Percentiles rank a stretch among this genome's conserved stretches.
These are phyloP conservation scores for Gila robusta DNA, from an alignment of 2,797 vertebrate species.

Conservation along the genomic window DNA sequence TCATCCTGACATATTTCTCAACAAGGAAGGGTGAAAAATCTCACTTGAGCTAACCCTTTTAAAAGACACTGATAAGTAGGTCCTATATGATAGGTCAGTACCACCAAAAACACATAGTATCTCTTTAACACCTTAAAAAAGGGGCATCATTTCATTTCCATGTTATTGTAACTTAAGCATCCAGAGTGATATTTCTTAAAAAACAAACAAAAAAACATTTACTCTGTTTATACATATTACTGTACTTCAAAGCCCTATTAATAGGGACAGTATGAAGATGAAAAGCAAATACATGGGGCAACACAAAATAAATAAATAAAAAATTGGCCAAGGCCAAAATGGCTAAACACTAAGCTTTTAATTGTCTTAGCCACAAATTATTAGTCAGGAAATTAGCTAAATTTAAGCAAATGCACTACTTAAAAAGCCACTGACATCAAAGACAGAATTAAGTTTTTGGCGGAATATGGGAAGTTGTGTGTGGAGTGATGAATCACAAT, in stretches of 20 bases:
- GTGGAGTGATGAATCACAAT: too few species aligned
- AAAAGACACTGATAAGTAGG: neutral
- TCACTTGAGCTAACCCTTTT: constrained; percentile 11
- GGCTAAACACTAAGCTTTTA: too few species aligned
- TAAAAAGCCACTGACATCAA: too few species aligned
- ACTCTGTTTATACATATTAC: neutral
- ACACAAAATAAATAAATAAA: too few species aligned
- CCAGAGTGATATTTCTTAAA: neutral
- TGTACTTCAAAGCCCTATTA: neutral
- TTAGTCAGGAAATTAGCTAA: too few species aligned
- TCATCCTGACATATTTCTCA: constrained; percentile 31
- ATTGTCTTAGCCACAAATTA: too few species aligned
- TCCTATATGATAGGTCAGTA: neutral
- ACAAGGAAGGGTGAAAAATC: neutral
- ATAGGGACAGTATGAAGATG: neutral
- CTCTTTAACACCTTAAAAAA: neutral
- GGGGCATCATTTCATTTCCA: neutral
- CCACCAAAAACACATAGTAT: neutral
- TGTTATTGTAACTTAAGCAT: neutral
- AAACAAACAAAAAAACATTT: neutral
- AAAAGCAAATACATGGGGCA: neutral
- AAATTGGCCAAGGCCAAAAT: too few species aligned
- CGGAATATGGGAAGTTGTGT: too few species aligned
- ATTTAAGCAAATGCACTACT: too few species aligned
- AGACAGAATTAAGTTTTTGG: too few species aligned